Base-by-base conservation (phyloP, 2,113 vertebrate species). In the Actenoides hombroni region DNA sequence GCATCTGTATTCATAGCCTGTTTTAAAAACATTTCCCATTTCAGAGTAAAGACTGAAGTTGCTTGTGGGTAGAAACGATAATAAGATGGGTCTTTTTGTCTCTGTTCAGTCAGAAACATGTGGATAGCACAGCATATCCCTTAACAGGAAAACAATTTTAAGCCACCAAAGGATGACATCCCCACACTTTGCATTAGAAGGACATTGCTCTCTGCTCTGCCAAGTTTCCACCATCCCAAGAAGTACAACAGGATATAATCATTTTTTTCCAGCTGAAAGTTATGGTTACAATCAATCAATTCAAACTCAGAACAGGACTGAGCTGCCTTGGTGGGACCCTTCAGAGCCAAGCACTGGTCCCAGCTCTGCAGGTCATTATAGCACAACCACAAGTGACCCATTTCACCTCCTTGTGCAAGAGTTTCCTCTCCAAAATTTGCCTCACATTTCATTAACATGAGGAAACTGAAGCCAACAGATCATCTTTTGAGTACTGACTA, bases 21-120 rank as follows among this genome's bases (percentile, higher is more conserved):
- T 87, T 96, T 97, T 96, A 82, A 94, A 94, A 96, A 92, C 83
- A 79, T 31, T 57, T 94, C 75, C 68, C 59, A 51, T 88, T 94
- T 94, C 60, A 92, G 69, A 95, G 63, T 35, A 29, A 87, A 92
- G 74, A 56, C 31, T 74, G 29, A 86, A 87, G 92, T 67, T 82
- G 70, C 76, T 95, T 95, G 53, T 89, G 80, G 57, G 60, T 56
- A 95, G 79, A 94, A 96, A 80, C 80, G 70, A 37, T 90, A 88
- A 54, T 87, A 48, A 74, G 54, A 69, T 48, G 64, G 4, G 37
- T 51, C 35, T 88, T 42, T 83, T 75, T 54, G 56, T 33, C 76
- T 94, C 5, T 8, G 0, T 49, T 88, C 56, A 79, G 53, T 13
- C 51, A 83, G 60, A 57, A 89, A 71, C 1, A 0, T 20, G 29